A percentile compares a stretch with the other conserved stretches of the same genome.
These are phyloP conservation scores for Lasioglossum villosulum DNA, from an alignment of 2,888 invertebrate genomes.

Conservation along the genomic window DNA sequence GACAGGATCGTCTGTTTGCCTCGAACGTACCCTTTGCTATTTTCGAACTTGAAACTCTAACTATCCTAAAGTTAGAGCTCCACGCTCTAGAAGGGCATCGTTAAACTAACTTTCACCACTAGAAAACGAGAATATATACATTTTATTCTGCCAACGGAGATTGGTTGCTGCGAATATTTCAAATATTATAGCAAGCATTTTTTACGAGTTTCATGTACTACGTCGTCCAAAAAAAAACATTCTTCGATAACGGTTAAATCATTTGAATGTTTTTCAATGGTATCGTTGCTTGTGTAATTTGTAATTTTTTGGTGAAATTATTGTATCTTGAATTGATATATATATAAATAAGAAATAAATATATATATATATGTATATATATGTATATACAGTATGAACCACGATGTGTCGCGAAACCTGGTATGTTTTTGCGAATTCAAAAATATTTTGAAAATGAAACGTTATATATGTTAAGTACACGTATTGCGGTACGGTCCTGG, in stretches of 20 bases:
- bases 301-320: background rate
- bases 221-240: background rate
- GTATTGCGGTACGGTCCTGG: constrained; percentile 54
- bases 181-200: background rate
- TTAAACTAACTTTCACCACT: background rate
- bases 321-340: background rate
- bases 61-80: background rate
- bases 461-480: constrained; percentile 16
- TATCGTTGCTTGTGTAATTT: background rate
- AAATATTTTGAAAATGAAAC: background rate
- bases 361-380: too few species aligned
- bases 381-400: too few species aligned
- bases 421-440: background rate
- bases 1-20: constrained; percentile 64
- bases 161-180: too few species aligned
- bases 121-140: background rate
- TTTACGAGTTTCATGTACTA: background rate
- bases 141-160: background rate
- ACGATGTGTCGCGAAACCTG: background rate
- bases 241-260: background rate
- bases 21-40: constrained; percentile 31
- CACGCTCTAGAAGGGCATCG: background rate
- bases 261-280: background rate
- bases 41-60: background rate
- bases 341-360: too few species aligned